These are phyloP conservation scores for Xylocopa sonorina DNA, from an alignment of 1,140 invertebrate genomes.

Conservation along the genomic window DNA sequence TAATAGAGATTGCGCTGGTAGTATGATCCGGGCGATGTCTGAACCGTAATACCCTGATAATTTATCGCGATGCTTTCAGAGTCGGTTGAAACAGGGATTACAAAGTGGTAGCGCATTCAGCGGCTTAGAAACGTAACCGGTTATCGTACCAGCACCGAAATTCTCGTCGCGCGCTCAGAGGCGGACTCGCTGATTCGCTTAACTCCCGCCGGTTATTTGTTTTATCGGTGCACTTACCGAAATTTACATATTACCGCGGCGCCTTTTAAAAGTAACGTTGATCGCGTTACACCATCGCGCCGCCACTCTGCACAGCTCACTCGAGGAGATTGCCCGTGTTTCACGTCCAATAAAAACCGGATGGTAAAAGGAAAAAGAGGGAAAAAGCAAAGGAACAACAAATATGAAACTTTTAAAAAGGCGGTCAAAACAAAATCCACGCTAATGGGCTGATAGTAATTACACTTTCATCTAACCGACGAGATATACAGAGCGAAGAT, in stretches of 20 bases:
- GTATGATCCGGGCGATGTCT: too few relatives aligned
- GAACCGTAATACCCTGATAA: not conserved
- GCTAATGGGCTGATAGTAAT: constrained; percentile 12
- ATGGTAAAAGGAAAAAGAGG: not conserved
- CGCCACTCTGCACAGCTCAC: not conserved
- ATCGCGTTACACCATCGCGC: not conserved
- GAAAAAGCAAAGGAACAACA: not conserved
- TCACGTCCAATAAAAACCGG: not conserved
- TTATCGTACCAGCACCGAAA: constrained; percentile 4
- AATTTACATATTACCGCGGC: constrained; percentile 40
- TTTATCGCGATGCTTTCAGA: not conserved
- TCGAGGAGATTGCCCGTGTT: constrained; percentile 39
- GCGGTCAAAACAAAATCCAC: too few relatives aligned
- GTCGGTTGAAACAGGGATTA: not conserved
- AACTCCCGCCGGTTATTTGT: constrained; percentile 4
- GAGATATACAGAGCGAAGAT: not conserved
- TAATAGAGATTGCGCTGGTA: not conserved
- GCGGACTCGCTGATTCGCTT: not conserved
- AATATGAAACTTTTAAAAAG: too few relatives aligned
- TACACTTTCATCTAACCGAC: not conserved
- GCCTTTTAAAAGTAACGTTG: constrained; percentile 37
- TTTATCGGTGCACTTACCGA: constrained; percentile 27
- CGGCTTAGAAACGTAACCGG: constrained; percentile 21
- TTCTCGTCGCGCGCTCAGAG: not conserved
- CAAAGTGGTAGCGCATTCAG: not conserved